Percentiles rank a stretch among this genome's conserved stretches.
phyloP scores from a whole-genome alignment of 2,888 invertebrate genomes.

The Laspeyria flexula region DNA sequence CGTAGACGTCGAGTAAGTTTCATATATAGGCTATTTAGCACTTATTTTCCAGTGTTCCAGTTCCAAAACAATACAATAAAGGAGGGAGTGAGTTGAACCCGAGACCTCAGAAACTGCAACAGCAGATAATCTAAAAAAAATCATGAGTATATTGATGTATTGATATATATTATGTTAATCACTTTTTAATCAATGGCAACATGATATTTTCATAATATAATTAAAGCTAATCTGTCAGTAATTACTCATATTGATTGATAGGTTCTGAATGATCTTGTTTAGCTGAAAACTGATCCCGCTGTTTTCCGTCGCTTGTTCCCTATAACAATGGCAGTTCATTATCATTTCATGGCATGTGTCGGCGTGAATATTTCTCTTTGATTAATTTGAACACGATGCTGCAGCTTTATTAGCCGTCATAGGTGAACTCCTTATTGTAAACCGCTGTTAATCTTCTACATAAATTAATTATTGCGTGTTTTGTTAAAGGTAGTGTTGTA shows the following conservation, averaged over 20 bases:
- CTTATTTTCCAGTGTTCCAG: too few species aligned
- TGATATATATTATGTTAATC: too few species aligned
- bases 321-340: constrained; percentile 72
- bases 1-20: too few species aligned
- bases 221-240: too few species aligned
- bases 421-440: constrained; percentile 44
- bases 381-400: constrained; percentile 74
- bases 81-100: too few species aligned
- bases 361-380: constrained; percentile 84
- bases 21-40: too few species aligned
- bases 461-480: constrained; percentile 27
- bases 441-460: constrained; percentile 32
- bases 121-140: too few species aligned
- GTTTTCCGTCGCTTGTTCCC: constrained; percentile 32
- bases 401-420: constrained; percentile 67
- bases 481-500: constrained; percentile 2
- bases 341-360: constrained; percentile 84
- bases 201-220: too few species aligned
- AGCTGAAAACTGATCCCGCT: constrained; percentile 38
- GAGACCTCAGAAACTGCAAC: too few species aligned
- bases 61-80: too few species aligned
- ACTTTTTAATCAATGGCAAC: too few species aligned
- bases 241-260: not conserved
- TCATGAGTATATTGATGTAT: too few species aligned
- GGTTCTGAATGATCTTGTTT: not conserved